These are phyloP conservation scores for Tethya wilhelma DNA, from an alignment of 37 sponge, comb jelly and placozoan genomes.

Conservation along the genomic window DNA sequence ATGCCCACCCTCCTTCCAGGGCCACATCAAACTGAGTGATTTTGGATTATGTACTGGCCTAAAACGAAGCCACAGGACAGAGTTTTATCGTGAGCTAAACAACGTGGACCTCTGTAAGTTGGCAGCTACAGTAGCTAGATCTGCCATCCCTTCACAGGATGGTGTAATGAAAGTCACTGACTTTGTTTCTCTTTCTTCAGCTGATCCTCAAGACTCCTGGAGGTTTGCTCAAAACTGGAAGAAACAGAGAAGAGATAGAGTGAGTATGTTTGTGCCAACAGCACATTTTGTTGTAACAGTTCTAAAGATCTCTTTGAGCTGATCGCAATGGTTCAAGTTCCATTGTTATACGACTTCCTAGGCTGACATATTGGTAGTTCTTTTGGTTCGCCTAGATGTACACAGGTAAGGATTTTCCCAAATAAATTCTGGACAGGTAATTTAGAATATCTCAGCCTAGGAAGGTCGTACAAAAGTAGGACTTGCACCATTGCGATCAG, in stretches of 20 bases:
- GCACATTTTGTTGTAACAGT: too few relatives aligned
- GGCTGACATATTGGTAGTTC: too few relatives aligned
- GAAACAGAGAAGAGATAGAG: constrained; percentile 86
- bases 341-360: too few relatives aligned
- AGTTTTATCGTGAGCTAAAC: constrained; percentile 93
- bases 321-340: too few relatives aligned
- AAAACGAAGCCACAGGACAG: constrained; percentile 96
- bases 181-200: constrained; percentile 24
- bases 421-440: too few relatives aligned
- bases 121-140: not conserved
- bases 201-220: constrained; percentile 65
- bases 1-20: constrained; percentile 34
- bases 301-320: too few relatives aligned
- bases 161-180: not conserved
- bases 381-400: too few relatives aligned
- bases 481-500: too few relatives aligned
- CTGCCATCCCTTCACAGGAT: not conserved
- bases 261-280: too few relatives aligned
- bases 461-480: too few relatives aligned
- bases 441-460: too few relatives aligned
- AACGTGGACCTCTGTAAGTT: constrained; percentile 68
- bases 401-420: too few relatives aligned
- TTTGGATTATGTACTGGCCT: constrained; percentile 97
- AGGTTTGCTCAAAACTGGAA: constrained; percentile 91
- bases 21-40: constrained; percentile 96